Evolutionary conservation across 2,113 vertebrate genomes (phyloP).

Genomic region (Mirza zaza): DNA sequence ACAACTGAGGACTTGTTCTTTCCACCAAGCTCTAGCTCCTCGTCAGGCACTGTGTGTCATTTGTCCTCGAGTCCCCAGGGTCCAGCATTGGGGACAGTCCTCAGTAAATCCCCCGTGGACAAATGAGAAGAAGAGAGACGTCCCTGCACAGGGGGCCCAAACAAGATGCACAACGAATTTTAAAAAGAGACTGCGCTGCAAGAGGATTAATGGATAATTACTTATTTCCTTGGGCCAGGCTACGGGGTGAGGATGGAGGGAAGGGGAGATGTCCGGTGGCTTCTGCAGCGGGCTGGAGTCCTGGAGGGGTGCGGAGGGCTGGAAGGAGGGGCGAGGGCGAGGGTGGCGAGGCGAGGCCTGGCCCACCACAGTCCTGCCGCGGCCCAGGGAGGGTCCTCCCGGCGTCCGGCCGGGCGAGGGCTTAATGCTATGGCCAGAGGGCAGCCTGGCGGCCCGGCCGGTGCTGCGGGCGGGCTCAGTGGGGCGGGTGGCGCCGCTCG

Average conservation of each 20-base stretch:
- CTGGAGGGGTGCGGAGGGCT: not conserved
- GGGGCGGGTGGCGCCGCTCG: constrained; percentile 91
- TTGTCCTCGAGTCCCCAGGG: not conserved
- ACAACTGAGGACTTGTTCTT: not conserved
- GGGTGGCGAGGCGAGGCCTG: not conserved
- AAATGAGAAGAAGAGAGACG: not conserved
- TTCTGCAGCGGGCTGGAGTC: not conserved
- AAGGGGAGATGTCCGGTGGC: not conserved
- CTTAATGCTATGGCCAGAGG: constrained; percentile 75
- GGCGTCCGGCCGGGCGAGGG: constrained; percentile 61
- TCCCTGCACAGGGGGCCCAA: not conserved
- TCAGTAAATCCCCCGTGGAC: not conserved
- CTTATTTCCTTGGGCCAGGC: not conserved
- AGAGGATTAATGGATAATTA: not conserved
- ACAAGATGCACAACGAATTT: not conserved
- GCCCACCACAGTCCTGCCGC: constrained; percentile 52
- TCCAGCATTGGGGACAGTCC: not conserved
- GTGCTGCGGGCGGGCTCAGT: constrained; percentile 77
- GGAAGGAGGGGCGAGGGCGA: not conserved
- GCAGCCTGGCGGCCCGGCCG: not conserved
- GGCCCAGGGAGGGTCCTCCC: not conserved
- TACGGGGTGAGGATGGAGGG: not conserved
- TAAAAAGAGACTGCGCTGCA: not conserved
- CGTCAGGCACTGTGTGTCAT: not conserved
- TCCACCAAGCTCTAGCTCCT: not conserved